Percentiles rank a stretch among this genome's conserved stretches.
These are phyloP conservation scores for Epinephelus coioides DNA, from an alignment of 2,797 vertebrate species.

Conservation along the genomic window DNA sequence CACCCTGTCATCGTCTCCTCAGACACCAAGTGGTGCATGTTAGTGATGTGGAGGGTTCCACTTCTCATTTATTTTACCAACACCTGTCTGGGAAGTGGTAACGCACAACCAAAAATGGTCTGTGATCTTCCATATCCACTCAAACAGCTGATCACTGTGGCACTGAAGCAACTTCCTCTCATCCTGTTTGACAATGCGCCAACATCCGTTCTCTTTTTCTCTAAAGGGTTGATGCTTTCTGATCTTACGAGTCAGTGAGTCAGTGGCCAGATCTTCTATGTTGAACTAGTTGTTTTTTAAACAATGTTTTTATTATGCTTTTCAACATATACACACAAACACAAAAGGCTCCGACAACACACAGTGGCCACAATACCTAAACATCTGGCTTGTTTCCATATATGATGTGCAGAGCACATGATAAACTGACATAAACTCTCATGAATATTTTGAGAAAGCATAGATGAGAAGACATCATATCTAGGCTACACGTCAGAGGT, in stretches of 20 bases:
- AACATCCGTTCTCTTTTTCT: neutral
- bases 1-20: conserved; percentile 44
- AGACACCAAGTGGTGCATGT: conserved; percentile 1
- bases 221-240: neutral
- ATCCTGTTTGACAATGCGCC: conserved; percentile 5
- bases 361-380: neutral
- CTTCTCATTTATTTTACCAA: conserved; percentile 3
- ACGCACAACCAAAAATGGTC: neutral
- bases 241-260: neutral
- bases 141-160: neutral
- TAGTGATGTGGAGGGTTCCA: neutral
- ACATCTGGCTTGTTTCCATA: neutral
- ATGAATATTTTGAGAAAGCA: neutral
- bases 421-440: neutral
- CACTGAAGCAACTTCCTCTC: conserved; percentile 10
- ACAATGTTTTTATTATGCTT: too few species aligned
- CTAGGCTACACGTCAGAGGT: too few species aligned
- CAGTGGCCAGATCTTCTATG: neutral
- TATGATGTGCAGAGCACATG: neutral
- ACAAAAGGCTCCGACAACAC: neutral
- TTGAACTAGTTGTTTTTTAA: neutral
- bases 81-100: neutral
- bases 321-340: too few species aligned
- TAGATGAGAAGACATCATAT: neutral
- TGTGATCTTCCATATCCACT: neutral